Conservation (phyloP, 2,888 invertebrate species). For the Pammene fasciana region DNA sequence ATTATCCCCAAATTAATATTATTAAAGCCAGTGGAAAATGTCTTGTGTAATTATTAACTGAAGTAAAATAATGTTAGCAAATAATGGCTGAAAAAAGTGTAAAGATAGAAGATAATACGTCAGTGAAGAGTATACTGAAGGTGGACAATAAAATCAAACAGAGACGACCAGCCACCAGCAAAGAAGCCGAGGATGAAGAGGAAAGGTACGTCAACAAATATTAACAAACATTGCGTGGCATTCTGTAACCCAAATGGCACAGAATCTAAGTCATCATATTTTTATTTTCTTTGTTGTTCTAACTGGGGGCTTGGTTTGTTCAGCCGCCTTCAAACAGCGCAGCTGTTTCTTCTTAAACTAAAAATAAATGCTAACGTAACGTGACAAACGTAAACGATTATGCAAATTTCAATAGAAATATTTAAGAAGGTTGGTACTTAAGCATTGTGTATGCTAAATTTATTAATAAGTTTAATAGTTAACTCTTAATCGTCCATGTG, state of each 20-base stretch:
- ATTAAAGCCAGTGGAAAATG: conserved; percentile 1
- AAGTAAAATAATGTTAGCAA: background rate
- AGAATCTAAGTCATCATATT: background rate
- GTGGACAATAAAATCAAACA: conserved; percentile 64
- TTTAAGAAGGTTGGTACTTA: no score
- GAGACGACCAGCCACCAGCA: conserved; percentile 63
- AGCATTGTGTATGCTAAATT: no score
- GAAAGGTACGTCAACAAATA: conserved; percentile 60
- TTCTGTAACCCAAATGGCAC: no score
- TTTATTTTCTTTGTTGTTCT: conserved; percentile 3
- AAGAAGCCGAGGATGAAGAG: conserved; percentile 66
- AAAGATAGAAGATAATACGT: conserved; percentile 3
- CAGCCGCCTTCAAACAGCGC: background rate
- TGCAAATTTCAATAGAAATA: background rate
- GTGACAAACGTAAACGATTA: background rate
- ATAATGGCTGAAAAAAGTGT: conserved; percentile 26
- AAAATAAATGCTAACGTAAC: background rate
- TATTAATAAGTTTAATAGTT: background rate
- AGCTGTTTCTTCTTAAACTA: background rate
- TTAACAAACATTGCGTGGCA: background rate
- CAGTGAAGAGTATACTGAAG: conserved; percentile 55
- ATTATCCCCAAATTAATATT: conserved; percentile 6
- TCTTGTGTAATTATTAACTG: background rate
- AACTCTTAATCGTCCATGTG: background rate
- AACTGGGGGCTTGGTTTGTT: background rate